Conservation (phyloP, 2,797 vertebrate species). For the Sphenodon punctatus region DNA sequence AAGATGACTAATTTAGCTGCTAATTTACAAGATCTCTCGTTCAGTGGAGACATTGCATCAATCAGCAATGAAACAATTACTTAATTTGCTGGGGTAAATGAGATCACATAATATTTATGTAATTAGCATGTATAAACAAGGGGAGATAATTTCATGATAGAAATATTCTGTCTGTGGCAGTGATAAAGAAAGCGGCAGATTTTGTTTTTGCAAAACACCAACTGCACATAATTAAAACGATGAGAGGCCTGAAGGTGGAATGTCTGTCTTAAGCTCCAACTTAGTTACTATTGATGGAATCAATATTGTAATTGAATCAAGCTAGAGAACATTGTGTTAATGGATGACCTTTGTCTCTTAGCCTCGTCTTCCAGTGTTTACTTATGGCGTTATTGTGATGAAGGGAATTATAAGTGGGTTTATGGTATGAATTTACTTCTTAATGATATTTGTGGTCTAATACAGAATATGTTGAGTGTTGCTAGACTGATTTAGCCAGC, state of each 20-base stretch:
- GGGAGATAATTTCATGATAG: slow-evolving; percentile 1
- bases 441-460: no score
- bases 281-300: not conserved
- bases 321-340: not conserved
- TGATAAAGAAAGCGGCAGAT: not conserved
- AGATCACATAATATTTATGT: slow-evolving; percentile 53
- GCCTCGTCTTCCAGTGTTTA: not conserved
- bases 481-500: no score
- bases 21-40: slow-evolving; percentile 29
- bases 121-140: slow-evolving; percentile 28
- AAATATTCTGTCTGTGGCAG: not conserved
- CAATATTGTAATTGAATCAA: not conserved
- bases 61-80: slow-evolving; percentile 33
- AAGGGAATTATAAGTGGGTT: no score
- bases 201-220: not conserved
- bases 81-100: slow-evolving; percentile 37
- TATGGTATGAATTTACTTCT: no score
- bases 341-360: not conserved
- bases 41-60: slow-evolving; percentile 2
- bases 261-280: not conserved
- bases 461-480: no score
- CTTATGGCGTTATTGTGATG: no score
- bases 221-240: not conserved
- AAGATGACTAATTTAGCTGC: slow-evolving; percentile 31
- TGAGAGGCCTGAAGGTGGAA: not conserved